Evolutionary conservation across 2,113 vertebrate species (phyloP), one percentile per base, ranked within the genome.

Genomic region (Osmerus eperlanus): DNA sequence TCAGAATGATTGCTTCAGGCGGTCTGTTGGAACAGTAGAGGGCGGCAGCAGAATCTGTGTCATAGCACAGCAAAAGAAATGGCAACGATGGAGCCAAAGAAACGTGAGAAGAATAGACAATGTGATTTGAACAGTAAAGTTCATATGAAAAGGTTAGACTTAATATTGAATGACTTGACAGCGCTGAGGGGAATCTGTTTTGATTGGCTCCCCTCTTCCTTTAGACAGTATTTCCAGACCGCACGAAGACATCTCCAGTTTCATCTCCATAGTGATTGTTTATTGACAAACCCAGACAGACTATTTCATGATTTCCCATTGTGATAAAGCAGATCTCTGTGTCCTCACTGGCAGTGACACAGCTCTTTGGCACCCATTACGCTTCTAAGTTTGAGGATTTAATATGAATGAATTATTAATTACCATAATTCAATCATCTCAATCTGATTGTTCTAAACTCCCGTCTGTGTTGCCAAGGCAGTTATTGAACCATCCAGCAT

Each of bases 361-460:
- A 65, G 76, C 53, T 68, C 59, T 72, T 71, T 70, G 70, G 32
- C 67, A 78, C 2, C 29, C 75, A 56, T 32, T 28, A 4, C 59
- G 16, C 21, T 68, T 80, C 41, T 70, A 29, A 77, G 59, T 68
- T 81, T n/a, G 28, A 75, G 36, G 41, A 61, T 77, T 83, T 74
- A 84, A 82, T 29, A 73, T 72, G 58, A 74, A 79, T 85, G 58
- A 87, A 88, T 86, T 78, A 89, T 87, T 83, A 86, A 83, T 84
- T 74, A 65, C 58, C 0, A 58, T 80, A 80, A 82, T 82, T 84
- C 70, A 81, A 70, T 84, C 73, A 74, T 74, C 75, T 76, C 67
- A 68, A 71, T 85, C 54, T 69, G 74, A 81, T 80, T 75, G 71
- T 77, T 80, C 62, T 73, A 21, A 72, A 75, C 36, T 76, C 74